These are phyloP conservation scores for Phrynosoma blainvillii DNA, from an alignment of 2,113 vertebrate genomes.

Conservation along the genomic window DNA sequence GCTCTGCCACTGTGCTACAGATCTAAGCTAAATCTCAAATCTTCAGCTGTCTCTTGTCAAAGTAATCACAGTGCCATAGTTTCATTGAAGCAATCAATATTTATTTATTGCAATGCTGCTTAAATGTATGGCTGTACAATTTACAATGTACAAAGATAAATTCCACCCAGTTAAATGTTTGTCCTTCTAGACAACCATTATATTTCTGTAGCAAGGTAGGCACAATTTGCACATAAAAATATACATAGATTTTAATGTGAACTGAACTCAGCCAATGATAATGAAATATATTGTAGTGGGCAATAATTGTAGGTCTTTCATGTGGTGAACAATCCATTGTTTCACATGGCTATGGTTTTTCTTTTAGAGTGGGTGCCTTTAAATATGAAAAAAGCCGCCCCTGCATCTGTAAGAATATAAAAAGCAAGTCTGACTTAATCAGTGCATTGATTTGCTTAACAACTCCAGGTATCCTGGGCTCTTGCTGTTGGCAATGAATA, in stretches of 20 bases:
- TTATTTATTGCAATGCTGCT: constrained; percentile 10
- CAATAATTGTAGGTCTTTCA: constrained; percentile 12
- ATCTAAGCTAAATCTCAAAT: constrained; percentile 15
- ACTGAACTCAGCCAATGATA: constrained; percentile 29
- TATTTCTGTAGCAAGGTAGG: constrained; percentile 26
- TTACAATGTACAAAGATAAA: constrained; percentile 29
- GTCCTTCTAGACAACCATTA: constrained; percentile 29
- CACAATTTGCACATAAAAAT: constrained; percentile 39
- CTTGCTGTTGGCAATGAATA: constrained; percentile 20
- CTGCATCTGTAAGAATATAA: constrained; percentile 31
- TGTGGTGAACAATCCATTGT: neutral
- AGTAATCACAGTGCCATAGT: neutral
- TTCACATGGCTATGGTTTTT: neutral
- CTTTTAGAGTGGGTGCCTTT: neutral
- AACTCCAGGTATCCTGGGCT: constrained; percentile 4
- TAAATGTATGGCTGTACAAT: constrained; percentile 36
- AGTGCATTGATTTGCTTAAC: constrained; percentile 18
- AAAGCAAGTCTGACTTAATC: constrained; percentile 40
- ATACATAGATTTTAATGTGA: constrained; percentile 6
- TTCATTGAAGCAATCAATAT: neutral
- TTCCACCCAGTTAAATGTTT: constrained; percentile 40
- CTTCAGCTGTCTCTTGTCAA: neutral
- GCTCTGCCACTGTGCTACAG: constrained; percentile 26
- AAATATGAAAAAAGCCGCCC: neutral
- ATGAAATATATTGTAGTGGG: constrained; percentile 37